phyloP scores from a whole-genome alignment of 2,888 invertebrate genomes.

The Eubasilissa splendida region DNA sequence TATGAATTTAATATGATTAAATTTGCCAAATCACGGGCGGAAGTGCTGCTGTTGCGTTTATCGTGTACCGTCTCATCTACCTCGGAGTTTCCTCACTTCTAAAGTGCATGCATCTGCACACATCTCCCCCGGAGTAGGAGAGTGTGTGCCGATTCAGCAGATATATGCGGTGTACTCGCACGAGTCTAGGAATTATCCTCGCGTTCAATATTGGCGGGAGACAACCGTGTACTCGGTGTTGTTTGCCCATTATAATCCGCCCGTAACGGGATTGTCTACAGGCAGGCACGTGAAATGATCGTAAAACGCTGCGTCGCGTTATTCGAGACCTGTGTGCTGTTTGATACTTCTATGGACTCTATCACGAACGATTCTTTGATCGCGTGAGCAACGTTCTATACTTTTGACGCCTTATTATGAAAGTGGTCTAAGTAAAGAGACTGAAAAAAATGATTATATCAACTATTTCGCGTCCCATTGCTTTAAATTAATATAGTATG shows the following conservation, averaged over 20 bases:
- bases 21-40: too few species aligned
- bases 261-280: neutral
- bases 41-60: too few species aligned
- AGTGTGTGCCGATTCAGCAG: conserved; percentile 11
- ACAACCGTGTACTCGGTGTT: neutral
- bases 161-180: neutral
- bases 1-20: too few species aligned
- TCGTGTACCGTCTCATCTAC: neutral
- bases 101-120: conserved; percentile 52
- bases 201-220: conserved; percentile 8
- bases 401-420: too few species aligned
- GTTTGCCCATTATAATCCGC: conserved; percentile 29
- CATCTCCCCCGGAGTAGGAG: conserved; percentile 11
- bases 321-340: too few species aligned
- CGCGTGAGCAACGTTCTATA: too few species aligned
- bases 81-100: conserved; percentile 30
- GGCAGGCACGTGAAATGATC: conserved; percentile 14
- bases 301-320: neutral
- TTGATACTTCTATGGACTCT: too few species aligned
- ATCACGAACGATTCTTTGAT: too few species aligned
- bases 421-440: too few species aligned
- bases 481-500: too few species aligned
- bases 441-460: too few species aligned
- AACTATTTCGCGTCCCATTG: too few species aligned
- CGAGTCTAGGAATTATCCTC: neutral